phyloP scores from a whole-genome alignment of 2,797 vertebrate species.

The Salarias fasciatus region DNA sequence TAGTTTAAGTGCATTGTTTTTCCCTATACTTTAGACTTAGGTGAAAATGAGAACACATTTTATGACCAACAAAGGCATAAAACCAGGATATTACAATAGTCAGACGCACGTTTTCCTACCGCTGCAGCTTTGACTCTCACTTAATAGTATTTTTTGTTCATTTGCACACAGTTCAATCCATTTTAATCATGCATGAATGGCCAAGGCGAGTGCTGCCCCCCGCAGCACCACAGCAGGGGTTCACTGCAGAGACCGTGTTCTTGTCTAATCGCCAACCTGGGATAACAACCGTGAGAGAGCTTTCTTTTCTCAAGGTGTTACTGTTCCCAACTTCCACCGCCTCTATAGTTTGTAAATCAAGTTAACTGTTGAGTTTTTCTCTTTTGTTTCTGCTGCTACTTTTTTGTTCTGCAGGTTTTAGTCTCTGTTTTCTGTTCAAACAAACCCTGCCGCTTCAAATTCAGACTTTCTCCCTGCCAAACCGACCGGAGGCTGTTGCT shows the following conservation, averaged over 20 bases:
- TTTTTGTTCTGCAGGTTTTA: too few species aligned
- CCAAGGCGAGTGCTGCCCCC: conserved; percentile 19
- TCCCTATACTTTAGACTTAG: too few species aligned
- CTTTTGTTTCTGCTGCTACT: neutral
- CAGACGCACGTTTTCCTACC: neutral
- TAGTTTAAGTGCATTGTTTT: too few species aligned
- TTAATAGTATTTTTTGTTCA: neutral
- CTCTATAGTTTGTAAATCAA: too few species aligned
- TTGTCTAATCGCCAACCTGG: conserved; percentile 1
- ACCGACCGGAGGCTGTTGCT: conserved; percentile 1
- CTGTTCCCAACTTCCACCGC: too few species aligned
- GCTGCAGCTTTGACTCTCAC: conserved; percentile 6
- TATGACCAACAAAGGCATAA: too few species aligned
- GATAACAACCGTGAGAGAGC: neutral
- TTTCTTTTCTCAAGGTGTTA: neutral
- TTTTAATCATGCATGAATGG: conserved; percentile 11
- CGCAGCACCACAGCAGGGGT: conserved; percentile 9
- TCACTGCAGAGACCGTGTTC: neutral
- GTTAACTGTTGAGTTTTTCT: too few species aligned
- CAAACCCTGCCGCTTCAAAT: neutral
- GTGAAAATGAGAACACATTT: too few species aligned
- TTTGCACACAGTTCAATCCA: neutral
- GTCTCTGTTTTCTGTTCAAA: neutral
- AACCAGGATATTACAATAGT: too few species aligned
- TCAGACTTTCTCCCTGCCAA: neutral